Percentiles rank a stretch among this genome's conserved stretches.
These are phyloP conservation scores for Steinernema khuongi DNA, from an alignment of 1,140 invertebrate species.

Conservation along the genomic window DNA sequence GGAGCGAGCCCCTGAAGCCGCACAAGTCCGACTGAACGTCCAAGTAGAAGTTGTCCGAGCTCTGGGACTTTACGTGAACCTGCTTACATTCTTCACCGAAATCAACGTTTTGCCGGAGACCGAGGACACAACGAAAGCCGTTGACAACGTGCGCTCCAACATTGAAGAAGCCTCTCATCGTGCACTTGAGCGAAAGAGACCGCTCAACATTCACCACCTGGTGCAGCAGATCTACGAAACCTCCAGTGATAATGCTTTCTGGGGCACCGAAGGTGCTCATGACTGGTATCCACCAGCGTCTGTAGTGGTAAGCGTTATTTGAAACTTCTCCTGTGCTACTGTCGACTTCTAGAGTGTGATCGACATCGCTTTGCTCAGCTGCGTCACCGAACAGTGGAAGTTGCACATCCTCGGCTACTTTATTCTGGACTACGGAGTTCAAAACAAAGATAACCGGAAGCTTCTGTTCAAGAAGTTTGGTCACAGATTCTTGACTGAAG, in stretches of 20 bases:
- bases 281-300: neutral
- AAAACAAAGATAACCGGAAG: neutral
- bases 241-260: neutral
- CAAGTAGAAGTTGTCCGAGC: neutral
- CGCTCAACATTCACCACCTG: neutral
- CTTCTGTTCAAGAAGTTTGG: neutral
- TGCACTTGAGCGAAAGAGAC: neutral
- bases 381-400: neutral
- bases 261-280: neutral
- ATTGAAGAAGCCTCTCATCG: neutral
- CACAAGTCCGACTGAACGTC: neutral
- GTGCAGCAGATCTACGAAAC: neutral
- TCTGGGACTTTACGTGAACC: neutral
- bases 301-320: neutral
- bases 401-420: neutral
- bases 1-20: neutral
- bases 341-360: neutral
- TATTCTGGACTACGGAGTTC: neutral
- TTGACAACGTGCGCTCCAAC: neutral
- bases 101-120: neutral
- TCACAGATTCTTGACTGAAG: neutral
- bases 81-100: neutral
- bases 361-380: neutral
- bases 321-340: neutral
- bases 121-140: neutral